phyloP scores from a whole-genome alignment of 2,888 invertebrate species.

The Synergus laeviventris region DNA sequence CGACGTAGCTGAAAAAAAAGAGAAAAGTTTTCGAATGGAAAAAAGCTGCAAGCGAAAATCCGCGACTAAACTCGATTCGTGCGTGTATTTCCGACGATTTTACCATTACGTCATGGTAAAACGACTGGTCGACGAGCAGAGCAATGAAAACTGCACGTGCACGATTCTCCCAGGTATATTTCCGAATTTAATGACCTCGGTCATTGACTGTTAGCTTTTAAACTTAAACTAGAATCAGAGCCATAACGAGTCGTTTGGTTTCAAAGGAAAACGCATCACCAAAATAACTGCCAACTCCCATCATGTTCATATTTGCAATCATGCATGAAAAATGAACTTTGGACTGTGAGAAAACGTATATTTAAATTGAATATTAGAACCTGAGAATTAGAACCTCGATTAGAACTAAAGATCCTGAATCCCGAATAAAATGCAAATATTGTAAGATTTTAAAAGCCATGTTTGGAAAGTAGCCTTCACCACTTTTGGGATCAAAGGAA shows the following conservation, averaged over 20 bases:
- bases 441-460: neutral
- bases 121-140: slow-evolving; percentile 15
- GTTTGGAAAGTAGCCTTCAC: neutral
- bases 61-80: slow-evolving; percentile 24
- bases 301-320: neutral
- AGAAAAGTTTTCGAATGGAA: neutral
- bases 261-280: slow-evolving; percentile 29
- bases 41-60: slow-evolving; percentile 11
- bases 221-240: slow-evolving; percentile 32
- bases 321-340: neutral
- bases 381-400: no score
- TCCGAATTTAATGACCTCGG: slow-evolving; percentile 28
- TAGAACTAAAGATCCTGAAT: neutral
- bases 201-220: slow-evolving; percentile 32
- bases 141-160: slow-evolving; percentile 24
- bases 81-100: slow-evolving; percentile 25
- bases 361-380: neutral
- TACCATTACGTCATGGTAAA: slow-evolving; percentile 21
- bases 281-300: slow-evolving; percentile 7
- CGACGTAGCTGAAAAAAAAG: neutral
- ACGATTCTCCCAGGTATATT: slow-evolving; percentile 24
- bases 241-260: slow-evolving; percentile 15
- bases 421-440: neutral
- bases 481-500: slow-evolving; percentile 15
- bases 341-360: neutral